Evolutionary conservation across 1,140 invertebrate species (phyloP), one percentile per base, ranked within the genome.

Genomic region (Venustaconcha ellipsiformis): DNA sequence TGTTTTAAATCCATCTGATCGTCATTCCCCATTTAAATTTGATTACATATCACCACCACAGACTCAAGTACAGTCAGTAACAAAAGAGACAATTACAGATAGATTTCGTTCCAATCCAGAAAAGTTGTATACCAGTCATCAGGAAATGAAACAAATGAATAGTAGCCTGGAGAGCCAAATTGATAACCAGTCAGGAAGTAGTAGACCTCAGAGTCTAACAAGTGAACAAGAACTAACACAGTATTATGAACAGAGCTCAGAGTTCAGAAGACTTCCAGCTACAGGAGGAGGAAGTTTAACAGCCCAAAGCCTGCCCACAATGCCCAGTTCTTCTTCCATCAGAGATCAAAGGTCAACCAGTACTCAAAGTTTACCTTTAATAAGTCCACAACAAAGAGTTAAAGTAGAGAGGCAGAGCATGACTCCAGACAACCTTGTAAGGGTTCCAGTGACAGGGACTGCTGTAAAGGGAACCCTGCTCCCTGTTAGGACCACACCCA

Each of bases 191-290:
- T n/a, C 64, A 66, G 37, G 59, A 30, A 57, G 76, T 13, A 82
- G 72, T 17, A 65, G 79, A 11, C 82, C 82, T 37, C 79, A 81
- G 68, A 82, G 81, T 72, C 18, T 85, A 1, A 84, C 80, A 8
- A 87, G 85, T 76, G 85, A 87, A 72, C 85, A 87, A 67, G 85
- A 87, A 78, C 74, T 87, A 30, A 74, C 80, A 18, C 82, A 87
- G 64, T 87, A 82, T 48, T 76, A 83, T 64, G 79, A 82, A 58
- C 56, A 63, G 30, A 67, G 37, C 12, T 30, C 23, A n/a, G 48
- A 15, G 5, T 67, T 14, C 20, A 37, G 14, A 69, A n/a, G 17
- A n/a, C 18, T n/a, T n/a, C 48, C 60, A 20, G 70, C 17, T 17
- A 30, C n/a, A 12, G 37, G 18, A 60, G 30, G 67, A 75, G 55